These are phyloP conservation scores for Nothocercus julius DNA, from an alignment of 2,113 vertebrate species.

Conservation along the genomic window DNA sequence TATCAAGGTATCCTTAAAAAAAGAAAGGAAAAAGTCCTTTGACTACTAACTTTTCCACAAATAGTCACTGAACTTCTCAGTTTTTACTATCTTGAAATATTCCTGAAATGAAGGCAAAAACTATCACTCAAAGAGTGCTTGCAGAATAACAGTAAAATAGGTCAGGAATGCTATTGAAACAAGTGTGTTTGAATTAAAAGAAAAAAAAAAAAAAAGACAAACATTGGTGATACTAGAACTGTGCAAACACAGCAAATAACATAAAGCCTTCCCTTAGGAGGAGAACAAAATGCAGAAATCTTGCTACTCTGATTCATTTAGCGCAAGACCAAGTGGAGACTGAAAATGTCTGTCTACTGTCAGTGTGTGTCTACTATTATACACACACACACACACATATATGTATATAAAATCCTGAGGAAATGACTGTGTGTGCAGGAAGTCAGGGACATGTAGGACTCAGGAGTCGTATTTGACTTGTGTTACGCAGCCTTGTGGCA, in stretches of 20 bases:
- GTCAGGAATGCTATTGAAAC: constrained; percentile 47
- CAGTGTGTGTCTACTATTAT: background rate
- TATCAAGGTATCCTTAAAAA: background rate
- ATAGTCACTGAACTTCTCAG: background rate
- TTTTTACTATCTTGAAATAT: background rate
- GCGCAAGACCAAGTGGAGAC: background rate
- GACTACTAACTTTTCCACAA: background rate
- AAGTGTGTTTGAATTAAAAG: constrained; percentile 29
- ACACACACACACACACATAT: background rate
- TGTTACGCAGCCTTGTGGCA: background rate
- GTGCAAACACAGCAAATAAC: constrained; percentile 52
- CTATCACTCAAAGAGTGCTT: background rate
- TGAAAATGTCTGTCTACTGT: background rate
- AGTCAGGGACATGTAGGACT: background rate
- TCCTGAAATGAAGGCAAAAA: constrained; percentile 10
- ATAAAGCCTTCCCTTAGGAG: constrained; percentile 21
- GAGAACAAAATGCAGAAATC: background rate
- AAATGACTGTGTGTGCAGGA: background rate
- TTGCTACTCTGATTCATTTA: background rate
- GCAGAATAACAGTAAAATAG: constrained; percentile 29
- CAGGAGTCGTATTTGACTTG: background rate
- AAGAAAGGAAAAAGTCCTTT: rapidly evolving
- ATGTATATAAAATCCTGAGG: background rate
- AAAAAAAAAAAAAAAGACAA: constrained; percentile 28
- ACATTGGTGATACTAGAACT: constrained; percentile 1